Base-by-base conservation (phyloP, 2,797 vertebrate genomes). In the Tapera naevia region DNA sequence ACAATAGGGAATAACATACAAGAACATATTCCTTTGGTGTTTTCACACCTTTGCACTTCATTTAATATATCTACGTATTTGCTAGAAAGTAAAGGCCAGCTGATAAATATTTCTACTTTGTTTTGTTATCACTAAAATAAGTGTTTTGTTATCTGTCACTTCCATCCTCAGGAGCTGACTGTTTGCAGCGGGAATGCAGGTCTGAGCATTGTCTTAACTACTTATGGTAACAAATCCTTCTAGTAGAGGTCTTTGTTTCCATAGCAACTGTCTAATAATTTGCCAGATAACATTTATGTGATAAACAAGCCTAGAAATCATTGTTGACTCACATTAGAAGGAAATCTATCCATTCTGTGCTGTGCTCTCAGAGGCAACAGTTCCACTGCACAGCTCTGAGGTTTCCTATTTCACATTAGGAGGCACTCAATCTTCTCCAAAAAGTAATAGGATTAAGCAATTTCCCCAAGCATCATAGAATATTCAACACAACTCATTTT, bases 301-400 rank as follows among this genome's bases (percentile, higher is more conserved):
- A 97, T 76, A 97, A 97, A 97, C 96, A 97, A 96, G 92, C 94
- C 75, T 53, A 95, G 94, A 97, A 95, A 96, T 94, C 84, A 94
- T 79, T 91, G 90, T 93, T 97, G 93, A 97, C 88, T 97, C 72
- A 73, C 88, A 80, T 86, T 69, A 95, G 87, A 96, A 81, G 75
- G 85, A 96, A 96, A 78, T 56, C 69, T 89, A 96, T 84, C 88
- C 41, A 56, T 89, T 94, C 74, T 70, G 41, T 46, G 81, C 71
- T 74, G 65, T 86, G 73, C 75, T 93, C 30, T 91, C 66, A 35
- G 60, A 80, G 84, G 81, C 94, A 90, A 73, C 78, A 88, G 71
- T 96, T 81, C 87, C 75, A 74, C 45, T 67, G 61, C n/a, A 70
- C 23, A 43, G 66, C 75, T 88, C 70, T 80, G 73, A 93, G 93